A percentile compares a stretch with the other conserved stretches of the same genome.
Conservation (phyloP, 2,888 invertebrate genomes). For the Hydrotaea cyrtoneurina region DNA sequence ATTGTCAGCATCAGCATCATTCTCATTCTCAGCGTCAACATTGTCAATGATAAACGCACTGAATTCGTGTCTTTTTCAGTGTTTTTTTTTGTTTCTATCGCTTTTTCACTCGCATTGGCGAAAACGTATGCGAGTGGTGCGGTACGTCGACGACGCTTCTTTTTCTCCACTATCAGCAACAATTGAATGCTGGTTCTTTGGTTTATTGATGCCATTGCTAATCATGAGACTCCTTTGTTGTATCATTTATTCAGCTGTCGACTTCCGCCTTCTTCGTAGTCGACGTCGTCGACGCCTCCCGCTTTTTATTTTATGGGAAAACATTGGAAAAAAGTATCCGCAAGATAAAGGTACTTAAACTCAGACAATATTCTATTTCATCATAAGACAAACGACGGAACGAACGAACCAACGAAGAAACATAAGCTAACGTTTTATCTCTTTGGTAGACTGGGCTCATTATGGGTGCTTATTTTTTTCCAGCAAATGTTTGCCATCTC, state of each 20-base stretch:
- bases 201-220: slow-evolving; percentile 50
- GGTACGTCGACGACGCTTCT: not conserved
- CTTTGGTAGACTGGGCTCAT: slow-evolving; percentile 41
- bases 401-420: slow-evolving; percentile 20
- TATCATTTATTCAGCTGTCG: not conserved
- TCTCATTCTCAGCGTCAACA: slow-evolving; percentile 4
- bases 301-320: slow-evolving; percentile 19
- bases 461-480: slow-evolving; percentile 10
- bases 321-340: slow-evolving; percentile 38
- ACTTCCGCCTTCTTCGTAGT: not conserved
- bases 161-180: slow-evolving; percentile 58
- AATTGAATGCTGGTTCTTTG: slow-evolving; percentile 54
- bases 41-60: slow-evolving; percentile 55
- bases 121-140: slow-evolving; percentile 16
- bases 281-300: not conserved
- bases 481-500: not conserved
- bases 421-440: slow-evolving; percentile 57
- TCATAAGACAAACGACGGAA: slow-evolving; percentile 21
- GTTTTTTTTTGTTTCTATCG: too few species aligned
- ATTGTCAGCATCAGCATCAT: slow-evolving; percentile 26
- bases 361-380: slow-evolving; percentile 58
- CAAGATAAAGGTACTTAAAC: slow-evolving; percentile 64
- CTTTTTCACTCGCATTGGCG: slow-evolving; percentile 4
- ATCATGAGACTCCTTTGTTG: slow-evolving; percentile 43
- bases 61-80: not conserved